These are phyloP conservation scores for Parauchenoglanis ngamensis DNA, from an alignment of 2,797 vertebrate genomes.

Conservation along the genomic window DNA sequence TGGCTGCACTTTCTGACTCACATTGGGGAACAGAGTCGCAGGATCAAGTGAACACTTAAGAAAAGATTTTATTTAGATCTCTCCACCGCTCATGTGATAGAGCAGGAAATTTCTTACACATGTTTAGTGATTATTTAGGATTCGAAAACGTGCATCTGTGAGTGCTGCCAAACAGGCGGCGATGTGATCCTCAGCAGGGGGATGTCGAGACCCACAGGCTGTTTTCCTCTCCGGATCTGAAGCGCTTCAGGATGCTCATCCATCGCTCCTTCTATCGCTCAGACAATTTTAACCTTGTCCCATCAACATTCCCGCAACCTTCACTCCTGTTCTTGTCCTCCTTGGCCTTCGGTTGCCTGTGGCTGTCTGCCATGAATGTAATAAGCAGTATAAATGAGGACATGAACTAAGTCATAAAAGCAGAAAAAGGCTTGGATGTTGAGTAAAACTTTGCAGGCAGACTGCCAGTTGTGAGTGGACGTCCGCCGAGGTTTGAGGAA, in stretches of 20 bases:
- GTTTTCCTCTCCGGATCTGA: neutral
- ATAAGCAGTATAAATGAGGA: slow-evolving; percentile 37
- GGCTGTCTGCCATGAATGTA: slow-evolving; percentile 25
- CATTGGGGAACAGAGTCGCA: slow-evolving; percentile 41
- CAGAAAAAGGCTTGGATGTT: slow-evolving; percentile 18
- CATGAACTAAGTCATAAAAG: slow-evolving; percentile 36
- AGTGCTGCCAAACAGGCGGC: slow-evolving; percentile 22
- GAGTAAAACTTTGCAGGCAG: slow-evolving; percentile 13
- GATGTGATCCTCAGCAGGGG: neutral
- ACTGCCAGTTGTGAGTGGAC: slow-evolving; percentile 17
- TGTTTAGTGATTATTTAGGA: slow-evolving; percentile 71
- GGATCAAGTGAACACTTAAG: slow-evolving; percentile 40
- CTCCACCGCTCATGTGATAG: slow-evolving; percentile 70
- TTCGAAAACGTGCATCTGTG: slow-evolving; percentile 9
- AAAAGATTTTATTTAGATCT: slow-evolving; percentile 67
- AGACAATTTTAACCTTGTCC: slow-evolving; percentile 25
- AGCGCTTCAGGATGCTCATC: neutral
- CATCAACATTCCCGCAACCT: slow-evolving; percentile 2
- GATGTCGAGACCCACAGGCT: neutral
- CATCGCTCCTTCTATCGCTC: slow-evolving; percentile 3
- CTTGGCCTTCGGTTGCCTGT: slow-evolving; percentile 28
- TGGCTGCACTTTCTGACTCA: slow-evolving; percentile 31
- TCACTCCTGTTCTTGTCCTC: slow-evolving; percentile 5
- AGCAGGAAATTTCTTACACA: slow-evolving; percentile 75
- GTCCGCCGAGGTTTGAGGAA: slow-evolving; percentile 23